Evolutionary conservation across 2,888 invertebrate species (phyloP), one percentile per base, ranked within the genome.

Genomic region (Xanthorhoe spadicearia): DNA sequence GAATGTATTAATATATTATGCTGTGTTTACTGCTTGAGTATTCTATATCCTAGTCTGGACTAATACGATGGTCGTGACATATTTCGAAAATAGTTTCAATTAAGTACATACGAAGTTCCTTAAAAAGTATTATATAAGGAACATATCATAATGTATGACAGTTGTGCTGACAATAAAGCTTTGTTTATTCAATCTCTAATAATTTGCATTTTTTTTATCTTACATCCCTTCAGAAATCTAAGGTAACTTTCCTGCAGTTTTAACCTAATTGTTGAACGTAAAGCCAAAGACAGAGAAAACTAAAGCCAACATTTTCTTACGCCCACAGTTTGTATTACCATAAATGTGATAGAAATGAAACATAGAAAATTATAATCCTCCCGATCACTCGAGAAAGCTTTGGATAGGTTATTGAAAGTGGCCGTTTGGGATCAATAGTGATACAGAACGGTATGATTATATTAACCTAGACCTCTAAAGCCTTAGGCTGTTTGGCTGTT

Each of bases 401-500:
- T 46, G 56, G 51, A 61, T 58, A 43, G 55, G 60, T 23, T 54
- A 65, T 61, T 57, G 65, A 61, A 52, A 61, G 61, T 61, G 35
- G 35, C 49, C 61, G 53, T 54, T 54, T 48, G 53, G 53, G 54
- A 38, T 61, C 52, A 52, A 65, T 65, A 35, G 35, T 52, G 51
- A 54, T 50, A 55, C 56, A 60, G 53, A 61, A 61, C 43, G 60
- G 51, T 51, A 49, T 55, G 64, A 51, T 55, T 56, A 56, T 51
- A 56, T 65, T 65, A 61, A 61, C 65, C 52, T 48, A 56, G 56
- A 65, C 55, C 55, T 61, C 52, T 61, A 54, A 38, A 61, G 54
- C 61, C 54, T 61, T 53, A 1, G 35, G 61, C 61, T 52, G 43
- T n/a, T 49, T 51, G 49, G 60, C 50, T n/a, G n/a, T n/a, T n/a